Evolutionary conservation across 2,113 vertebrate genomes (phyloP).

Genomic region (Aplodontia rufa): DNA sequence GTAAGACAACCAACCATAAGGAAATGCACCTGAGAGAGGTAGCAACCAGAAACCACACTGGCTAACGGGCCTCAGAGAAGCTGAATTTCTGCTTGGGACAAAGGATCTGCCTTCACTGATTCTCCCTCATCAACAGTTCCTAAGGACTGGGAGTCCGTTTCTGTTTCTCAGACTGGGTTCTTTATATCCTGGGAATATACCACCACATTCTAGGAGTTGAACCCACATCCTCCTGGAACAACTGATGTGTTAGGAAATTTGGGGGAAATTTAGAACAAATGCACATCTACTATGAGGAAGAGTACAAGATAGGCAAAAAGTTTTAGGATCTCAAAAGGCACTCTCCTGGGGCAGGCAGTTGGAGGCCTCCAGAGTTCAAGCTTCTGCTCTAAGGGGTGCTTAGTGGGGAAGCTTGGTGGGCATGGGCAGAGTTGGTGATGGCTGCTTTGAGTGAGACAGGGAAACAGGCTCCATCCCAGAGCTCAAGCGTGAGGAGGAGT

Average conservation of each 20-base stretch:
- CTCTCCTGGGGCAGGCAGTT: not conserved
- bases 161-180: not conserved
- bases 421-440: not conserved
- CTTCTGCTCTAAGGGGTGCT: not conserved
- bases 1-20: not conserved
- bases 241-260: not conserved
- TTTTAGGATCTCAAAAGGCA: not conserved
- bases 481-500: not conserved
- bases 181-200: not conserved
- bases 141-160: not conserved
- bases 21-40: not conserved
- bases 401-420: not conserved
- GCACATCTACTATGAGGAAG: not conserved
- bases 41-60: fast-evolving
- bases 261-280: not conserved
- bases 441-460: not conserved
- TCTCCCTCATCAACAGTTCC: not conserved
- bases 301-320: not conserved
- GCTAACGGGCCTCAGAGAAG: not conserved
- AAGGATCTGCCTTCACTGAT: not conserved
- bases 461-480: not conserved
- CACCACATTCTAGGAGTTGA: constrained; percentile 7
- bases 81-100: not conserved
- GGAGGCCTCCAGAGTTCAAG: not conserved
- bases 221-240: not conserved